phyloP scores from a whole-genome alignment of 1,140 invertebrate genomes.

The Heterodera schachtii region DNA sequence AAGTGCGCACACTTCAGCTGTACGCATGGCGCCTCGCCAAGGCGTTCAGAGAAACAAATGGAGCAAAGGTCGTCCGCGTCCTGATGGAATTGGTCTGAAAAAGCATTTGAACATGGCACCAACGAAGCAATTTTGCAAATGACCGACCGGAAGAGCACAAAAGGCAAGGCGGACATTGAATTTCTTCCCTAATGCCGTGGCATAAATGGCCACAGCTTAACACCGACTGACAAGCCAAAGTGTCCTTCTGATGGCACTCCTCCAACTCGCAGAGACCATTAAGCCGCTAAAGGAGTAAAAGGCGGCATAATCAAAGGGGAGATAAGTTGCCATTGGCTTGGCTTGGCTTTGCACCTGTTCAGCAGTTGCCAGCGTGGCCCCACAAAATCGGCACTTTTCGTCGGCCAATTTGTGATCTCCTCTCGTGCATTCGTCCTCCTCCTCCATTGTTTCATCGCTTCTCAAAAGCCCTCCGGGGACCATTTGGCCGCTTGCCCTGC shows the following conservation, averaged over 20 bases:
- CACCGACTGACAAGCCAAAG: slow-evolving; percentile 80
- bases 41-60: slow-evolving; percentile 95
- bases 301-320: not conserved
- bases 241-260: slow-evolving; percentile 79
- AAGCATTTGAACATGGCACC: not conserved
- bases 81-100: slow-evolving; percentile 70
- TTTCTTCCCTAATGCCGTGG: slow-evolving; percentile 83
- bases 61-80: slow-evolving; percentile 99
- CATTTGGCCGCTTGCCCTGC: slow-evolving; percentile 47
- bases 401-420: slow-evolving; percentile 2
- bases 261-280: slow-evolving; percentile 89
- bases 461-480: not conserved
- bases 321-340: not conserved
- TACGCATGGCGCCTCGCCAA: slow-evolving; percentile 90
- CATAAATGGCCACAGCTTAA: slow-evolving; percentile 87
- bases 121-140: slow-evolving; percentile 26
- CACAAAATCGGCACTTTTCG: slow-evolving; percentile 83
- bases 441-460: not conserved
- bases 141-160: slow-evolving; percentile 68
- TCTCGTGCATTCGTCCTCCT: not conserved
- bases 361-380: slow-evolving; percentile 78
- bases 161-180: slow-evolving; percentile 82
- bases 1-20: slow-evolving; percentile 91
- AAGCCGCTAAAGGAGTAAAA: slow-evolving; percentile 5
- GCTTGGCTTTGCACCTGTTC: slow-evolving; percentile 64